Evolutionary conservation across 53 echinoderm and acorn worm genomes (phyloP), one percentile per base, ranked within the genome.

Genomic region (Stichopus horrens): DNA sequence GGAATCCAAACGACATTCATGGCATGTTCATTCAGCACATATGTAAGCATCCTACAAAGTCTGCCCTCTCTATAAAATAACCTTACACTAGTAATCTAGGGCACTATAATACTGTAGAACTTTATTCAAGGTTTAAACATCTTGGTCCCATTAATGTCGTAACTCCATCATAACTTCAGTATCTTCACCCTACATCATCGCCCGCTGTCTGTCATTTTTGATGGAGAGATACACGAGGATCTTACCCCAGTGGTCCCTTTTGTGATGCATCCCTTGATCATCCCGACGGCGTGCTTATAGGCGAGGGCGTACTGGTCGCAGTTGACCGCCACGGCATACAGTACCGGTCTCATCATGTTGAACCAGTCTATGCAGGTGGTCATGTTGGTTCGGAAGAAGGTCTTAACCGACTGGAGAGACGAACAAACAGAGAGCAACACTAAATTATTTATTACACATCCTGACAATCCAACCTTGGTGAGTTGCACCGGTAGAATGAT

Each of bases 341-440:
- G 92, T 59, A 91, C 80, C 13, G 94, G 95, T 8, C 98, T 91
- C 75, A 97, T 93, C 51, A 89, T 85, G 71, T 90, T 90, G 83
- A 97, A 83, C 90, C 98, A 95, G 23, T 97, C 98, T 89, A 94
- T 95, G 57, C 95, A 95, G 0, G 98, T 95, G 75, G 82, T 89
- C 5, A 92, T 92, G 90, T 97, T 97, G 73, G 98, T 97, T 6
- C 95, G 73, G 78, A 97, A 97, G 88, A 95, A 97, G 3, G 94
- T 94, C 94, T 93, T 97, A 88, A 97, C 98, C 8, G 88, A 89
- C 98, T 95, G 85, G 13, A 63, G 21, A 51, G 77, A 51, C 11
- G 5, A 5, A 52, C 10, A 23, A 54, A n/a, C 11, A 14, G 68
- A 67, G 68, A 1, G 68, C 18, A 3, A 67, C 68, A 3, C 0